These are phyloP conservation scores for Mnemiopsis leidyi DNA, from an alignment of 37 sponge, comb jelly and placozoan species.

Conservation along the genomic window DNA sequence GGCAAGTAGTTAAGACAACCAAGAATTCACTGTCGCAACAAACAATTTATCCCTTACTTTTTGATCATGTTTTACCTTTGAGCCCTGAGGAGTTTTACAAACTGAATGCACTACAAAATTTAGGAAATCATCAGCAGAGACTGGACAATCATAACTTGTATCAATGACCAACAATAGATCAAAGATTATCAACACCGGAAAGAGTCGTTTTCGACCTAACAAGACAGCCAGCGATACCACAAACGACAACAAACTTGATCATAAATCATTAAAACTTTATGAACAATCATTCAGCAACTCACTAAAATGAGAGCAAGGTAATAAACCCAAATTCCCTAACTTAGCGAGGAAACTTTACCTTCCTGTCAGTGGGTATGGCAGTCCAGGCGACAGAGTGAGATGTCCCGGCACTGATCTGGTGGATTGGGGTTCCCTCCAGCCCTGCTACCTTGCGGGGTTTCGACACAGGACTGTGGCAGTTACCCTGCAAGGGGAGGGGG, in stretches of 20 bases:
- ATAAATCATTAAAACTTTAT: too few species aligned
- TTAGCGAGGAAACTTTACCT: too few species aligned
- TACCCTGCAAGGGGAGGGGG: constrained; percentile 66
- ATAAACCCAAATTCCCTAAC: too few species aligned
- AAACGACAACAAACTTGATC: too few species aligned
- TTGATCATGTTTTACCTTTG: background rate
- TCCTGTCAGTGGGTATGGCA: constrained; percentile 81
- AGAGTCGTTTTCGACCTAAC: too few species aligned
- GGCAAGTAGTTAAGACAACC: background rate
- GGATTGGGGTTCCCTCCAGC: constrained; percentile 72
- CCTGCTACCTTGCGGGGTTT: constrained; percentile 75
- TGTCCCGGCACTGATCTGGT: constrained; percentile 86
- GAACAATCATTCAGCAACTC: too few species aligned
- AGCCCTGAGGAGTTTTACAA: background rate
- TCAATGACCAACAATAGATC: too few species aligned
- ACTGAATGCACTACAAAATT: background rate
- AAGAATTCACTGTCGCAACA: background rate
- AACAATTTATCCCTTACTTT: background rate
- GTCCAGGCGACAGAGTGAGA: constrained; percentile 93
- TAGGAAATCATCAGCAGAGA: too few species aligned
- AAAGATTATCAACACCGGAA: too few species aligned
- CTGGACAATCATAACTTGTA: too few species aligned
- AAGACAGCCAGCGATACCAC: too few species aligned
- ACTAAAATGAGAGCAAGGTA: too few species aligned
- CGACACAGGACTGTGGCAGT: constrained; percentile 69